Conservation (phyloP, 2,797 vertebrate species). For the Oreortyx pictus region DNA sequence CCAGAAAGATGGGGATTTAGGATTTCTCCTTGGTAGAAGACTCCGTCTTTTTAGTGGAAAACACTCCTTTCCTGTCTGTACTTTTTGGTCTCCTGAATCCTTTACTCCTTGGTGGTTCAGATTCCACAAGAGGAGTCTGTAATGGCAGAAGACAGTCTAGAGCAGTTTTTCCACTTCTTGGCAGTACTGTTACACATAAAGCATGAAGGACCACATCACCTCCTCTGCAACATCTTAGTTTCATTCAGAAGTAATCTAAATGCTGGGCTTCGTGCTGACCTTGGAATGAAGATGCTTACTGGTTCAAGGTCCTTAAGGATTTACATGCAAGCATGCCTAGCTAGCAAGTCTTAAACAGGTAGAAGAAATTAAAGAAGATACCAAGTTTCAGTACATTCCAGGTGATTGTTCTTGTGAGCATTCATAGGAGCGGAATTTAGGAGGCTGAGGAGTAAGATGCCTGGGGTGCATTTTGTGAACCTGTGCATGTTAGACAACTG, state of each 20-base stretch:
- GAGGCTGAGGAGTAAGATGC: neutral
- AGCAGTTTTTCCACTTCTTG: neutral
- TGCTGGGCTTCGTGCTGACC: neutral
- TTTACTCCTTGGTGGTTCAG: neutral
- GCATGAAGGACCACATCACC: neutral
- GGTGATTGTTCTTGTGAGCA: neutral
- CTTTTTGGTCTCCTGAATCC: neutral
- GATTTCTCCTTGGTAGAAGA: neutral
- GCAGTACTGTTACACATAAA: neutral
- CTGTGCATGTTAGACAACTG: neutral
- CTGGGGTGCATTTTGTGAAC: neutral
- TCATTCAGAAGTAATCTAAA: conserved; percentile 6
- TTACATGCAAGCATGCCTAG: neutral
- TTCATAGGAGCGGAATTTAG: neutral
- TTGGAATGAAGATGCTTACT: neutral
- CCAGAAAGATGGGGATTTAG: neutral
- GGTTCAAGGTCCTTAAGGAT: neutral
- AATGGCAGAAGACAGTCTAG: neutral
- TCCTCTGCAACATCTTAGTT: neutral
- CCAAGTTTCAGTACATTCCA: neutral
- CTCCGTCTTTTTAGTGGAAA: neutral
- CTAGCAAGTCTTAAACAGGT: neutral
- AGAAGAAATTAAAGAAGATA: conserved; percentile 6
- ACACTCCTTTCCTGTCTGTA: neutral
- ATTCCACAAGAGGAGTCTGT: neutral